Base-by-base conservation (phyloP, 2,888 invertebrate genomes). In the Napeogenes inachia region DNA sequence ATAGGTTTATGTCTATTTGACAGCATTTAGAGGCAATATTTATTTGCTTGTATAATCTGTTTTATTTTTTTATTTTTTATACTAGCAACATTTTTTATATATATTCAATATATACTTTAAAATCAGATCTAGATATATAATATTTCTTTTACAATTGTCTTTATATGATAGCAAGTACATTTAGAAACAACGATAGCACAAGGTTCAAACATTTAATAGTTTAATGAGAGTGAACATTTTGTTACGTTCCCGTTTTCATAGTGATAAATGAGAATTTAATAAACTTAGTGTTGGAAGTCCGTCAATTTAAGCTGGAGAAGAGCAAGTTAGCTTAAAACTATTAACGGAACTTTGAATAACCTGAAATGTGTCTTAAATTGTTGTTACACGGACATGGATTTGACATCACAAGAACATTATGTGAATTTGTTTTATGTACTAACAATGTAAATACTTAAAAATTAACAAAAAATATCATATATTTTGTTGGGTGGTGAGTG, bases 361-460 rank as follows among this genome's bases (percentile, higher is more conserved):
- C n/a, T 47, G 4, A 47, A 47, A 47, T 47, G 47, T 47, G 47
- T 47, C 13, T n/a, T 47, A 47, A 21, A 12, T 13, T 47, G 13
- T 47, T 47, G 47, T 47, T 47, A 30, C 53, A 60, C 42, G 12
- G 54, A 56, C 59, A 45, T 60, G 56, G 60, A 47, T 54, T 35
- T 54, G 56, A 64, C 61, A 65, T 62, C 54, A 64, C 62, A 59
- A 61, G 42, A 62, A 50, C 30, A 50, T 50, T 50, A 50, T 50
- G 50, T 42, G 42, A 42, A 30, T 30, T 50, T 50, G 50, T 50
- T 50, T 47, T 50, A 50, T 50, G 50, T 50, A 50, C 30, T 73
- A 73, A 75, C 75, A 73, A 67, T 85, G 84, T 84, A 85, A 81
- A 84, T 85, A 85, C 75, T 60, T 67, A 73, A 76, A 68, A 75